phyloP scores from a whole-genome alignment of 2,888 invertebrate species.

The Lagria hirta region DNA sequence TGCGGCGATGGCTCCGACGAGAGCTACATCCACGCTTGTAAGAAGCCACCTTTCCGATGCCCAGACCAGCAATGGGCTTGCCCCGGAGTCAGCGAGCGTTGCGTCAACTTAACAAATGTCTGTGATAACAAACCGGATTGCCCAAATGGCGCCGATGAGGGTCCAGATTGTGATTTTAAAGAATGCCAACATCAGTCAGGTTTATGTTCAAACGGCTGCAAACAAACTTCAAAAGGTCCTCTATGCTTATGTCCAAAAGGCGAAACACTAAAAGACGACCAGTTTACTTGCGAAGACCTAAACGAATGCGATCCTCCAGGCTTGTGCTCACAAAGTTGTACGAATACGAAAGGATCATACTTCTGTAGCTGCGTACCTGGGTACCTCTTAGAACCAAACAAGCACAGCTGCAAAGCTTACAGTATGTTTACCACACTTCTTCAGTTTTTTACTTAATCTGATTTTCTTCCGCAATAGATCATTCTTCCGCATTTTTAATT shows the following conservation, averaged over 20 bases:
- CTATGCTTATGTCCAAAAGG: constrained; percentile 89
- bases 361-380: constrained; percentile 85
- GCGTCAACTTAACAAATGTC: constrained; percentile 84
- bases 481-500: constrained; percentile 88
- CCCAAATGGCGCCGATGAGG: constrained; percentile 93
- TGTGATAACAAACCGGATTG: constrained; percentile 89
- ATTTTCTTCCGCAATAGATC: constrained; percentile 55
- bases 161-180: constrained; percentile 81
- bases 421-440: constrained; percentile 52
- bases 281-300: constrained; percentile 73
- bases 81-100: constrained; percentile 76
- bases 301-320: constrained; percentile 90
- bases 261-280: constrained; percentile 72
- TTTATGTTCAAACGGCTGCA: constrained; percentile 81
- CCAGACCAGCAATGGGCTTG: constrained; percentile 82
- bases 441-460: constrained; percentile 2
- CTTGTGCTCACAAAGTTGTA: constrained; percentile 87
- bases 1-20: constrained; percentile 92
- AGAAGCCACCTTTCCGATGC: constrained; percentile 76
- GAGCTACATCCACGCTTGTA: constrained; percentile 77
- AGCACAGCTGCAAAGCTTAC: constrained; percentile 87
- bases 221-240: constrained; percentile 85
- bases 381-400: constrained; percentile 77
- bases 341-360: constrained; percentile 87
- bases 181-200: constrained; percentile 76